Evolutionary conservation across 1,140 invertebrate species (phyloP).

Genomic region (Palaemon carinicauda): DNA sequence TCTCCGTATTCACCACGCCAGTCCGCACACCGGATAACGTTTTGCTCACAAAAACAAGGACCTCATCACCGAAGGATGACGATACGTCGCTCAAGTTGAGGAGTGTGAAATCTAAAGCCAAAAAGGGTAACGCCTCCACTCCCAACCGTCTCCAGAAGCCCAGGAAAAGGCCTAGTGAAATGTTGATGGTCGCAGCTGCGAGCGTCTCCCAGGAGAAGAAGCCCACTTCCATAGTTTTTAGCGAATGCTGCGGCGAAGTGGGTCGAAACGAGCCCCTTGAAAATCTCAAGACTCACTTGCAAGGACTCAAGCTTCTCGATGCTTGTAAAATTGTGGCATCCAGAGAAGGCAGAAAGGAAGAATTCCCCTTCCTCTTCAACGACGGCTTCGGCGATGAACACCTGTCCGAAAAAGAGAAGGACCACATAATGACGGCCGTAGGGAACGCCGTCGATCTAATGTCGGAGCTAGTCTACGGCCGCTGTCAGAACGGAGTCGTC

Average conservation of each 20-base stretch:
- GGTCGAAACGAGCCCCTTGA: not conserved
- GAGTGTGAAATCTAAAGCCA: too few relatives aligned
- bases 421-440: not conserved
- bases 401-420: not conserved
- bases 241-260: not conserved
- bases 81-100: too few relatives aligned
- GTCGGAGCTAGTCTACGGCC: not conserved
- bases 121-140: too few relatives aligned
- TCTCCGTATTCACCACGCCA: too few relatives aligned
- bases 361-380: not conserved
- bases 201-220: not conserved
- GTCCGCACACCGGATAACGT: too few relatives aligned
- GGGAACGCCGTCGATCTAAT: not conserved
- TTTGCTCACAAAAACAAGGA: too few relatives aligned
- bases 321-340: not conserved
- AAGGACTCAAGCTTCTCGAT: not conserved
- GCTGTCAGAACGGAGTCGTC: constrained; percentile 72
- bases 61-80: too few relatives aligned
- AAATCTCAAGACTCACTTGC: not conserved
- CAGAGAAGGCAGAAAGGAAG: not conserved
- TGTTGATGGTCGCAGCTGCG: not conserved
- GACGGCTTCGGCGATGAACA: not conserved
- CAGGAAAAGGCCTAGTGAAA: not conserved
- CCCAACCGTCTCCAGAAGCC: not conserved
- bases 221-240: not conserved